Base-by-base conservation (phyloP, 2,888 invertebrate genomes). In the Ormyrus nitidulus region DNA sequence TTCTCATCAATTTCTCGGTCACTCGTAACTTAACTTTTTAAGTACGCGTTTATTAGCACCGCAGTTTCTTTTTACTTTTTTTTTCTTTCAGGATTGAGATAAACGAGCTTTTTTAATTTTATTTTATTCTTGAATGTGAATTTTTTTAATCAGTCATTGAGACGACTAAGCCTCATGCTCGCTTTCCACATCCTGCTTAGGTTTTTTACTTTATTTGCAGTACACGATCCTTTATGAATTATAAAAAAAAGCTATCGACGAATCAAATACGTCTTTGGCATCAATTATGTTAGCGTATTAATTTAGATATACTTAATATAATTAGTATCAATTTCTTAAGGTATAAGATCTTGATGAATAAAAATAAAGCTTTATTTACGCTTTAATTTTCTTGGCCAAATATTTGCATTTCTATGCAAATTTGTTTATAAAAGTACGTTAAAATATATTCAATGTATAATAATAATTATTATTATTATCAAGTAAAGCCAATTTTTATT, bases 41-140 rank as follows among this genome's bases (percentile, higher is more conserved):
- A 88, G 87, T 89, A 89, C 87, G 85, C 85, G 85, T 85, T 71
- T 87, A 87, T 85, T 89, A 89, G 89, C 89, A 89, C 89, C 89
- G 87, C 87, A 87, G 85, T 86, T 86, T 86, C 85, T 85, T 81
- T 87, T 86, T 84, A 19, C 19, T 19, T 19, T 19, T 19, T 84
- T 84, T 85, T 84, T 85, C 81, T 81, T 77, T 74, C 84, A 75
- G 53, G 46, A 48, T 54, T 6, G 34, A 19, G n/a, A 56, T 82
- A 83, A 59, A 68, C 66, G 46, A 75, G 56, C 51, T 44, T 69
- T 62, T 54, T 19, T 10, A 19, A 19, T 19, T 19, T 19, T 19
- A 19, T 19, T 19, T 19, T 72, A n/a, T 59, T 44, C 59, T 75
- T 59, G 53, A 75, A 74, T 19, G 44, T 46, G 19, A 49, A 54